phyloP scores from a whole-genome alignment of 2,113 vertebrate species.

The Perca schrenkii region DNA sequence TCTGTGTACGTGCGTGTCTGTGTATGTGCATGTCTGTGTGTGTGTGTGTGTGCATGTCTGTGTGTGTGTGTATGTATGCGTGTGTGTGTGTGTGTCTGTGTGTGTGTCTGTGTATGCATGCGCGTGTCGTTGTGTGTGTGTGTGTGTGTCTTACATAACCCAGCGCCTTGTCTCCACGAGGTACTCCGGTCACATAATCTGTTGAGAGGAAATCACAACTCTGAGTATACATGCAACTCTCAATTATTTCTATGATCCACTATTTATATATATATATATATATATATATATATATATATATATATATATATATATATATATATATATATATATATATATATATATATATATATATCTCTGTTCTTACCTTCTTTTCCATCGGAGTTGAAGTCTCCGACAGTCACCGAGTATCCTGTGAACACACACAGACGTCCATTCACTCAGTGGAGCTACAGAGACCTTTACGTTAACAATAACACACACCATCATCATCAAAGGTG shows the following conservation, averaged over 20 bases:
- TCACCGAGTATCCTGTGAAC: slow-evolving; percentile 92
- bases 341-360: too few relatives aligned
- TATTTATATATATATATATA: too few relatives aligned
- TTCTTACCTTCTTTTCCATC: slow-evolving; percentile 91
- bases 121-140: slow-evolving; percentile 18
- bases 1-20: background rate
- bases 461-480: background rate
- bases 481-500: too few relatives aligned
- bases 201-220: slow-evolving; percentile 22
- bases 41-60: background rate
- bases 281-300: too few relatives aligned
- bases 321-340: too few relatives aligned
- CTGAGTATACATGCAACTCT: background rate
- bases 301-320: too few relatives aligned
- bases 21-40: slow-evolving; percentile 22
- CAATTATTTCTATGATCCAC: too few relatives aligned
- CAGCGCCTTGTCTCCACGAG: slow-evolving; percentile 93
- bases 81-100: background rate
- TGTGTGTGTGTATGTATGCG: slow-evolving; percentile 17
- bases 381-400: slow-evolving; percentile 93
- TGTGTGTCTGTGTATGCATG: background rate
- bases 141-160: slow-evolving; percentile 89
- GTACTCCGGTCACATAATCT: slow-evolving; percentile 97
- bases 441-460: background rate
- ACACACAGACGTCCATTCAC: background rate